Evolutionary conservation across 2,888 invertebrate species (phyloP).

Genomic region (Bibio marci): DNA sequence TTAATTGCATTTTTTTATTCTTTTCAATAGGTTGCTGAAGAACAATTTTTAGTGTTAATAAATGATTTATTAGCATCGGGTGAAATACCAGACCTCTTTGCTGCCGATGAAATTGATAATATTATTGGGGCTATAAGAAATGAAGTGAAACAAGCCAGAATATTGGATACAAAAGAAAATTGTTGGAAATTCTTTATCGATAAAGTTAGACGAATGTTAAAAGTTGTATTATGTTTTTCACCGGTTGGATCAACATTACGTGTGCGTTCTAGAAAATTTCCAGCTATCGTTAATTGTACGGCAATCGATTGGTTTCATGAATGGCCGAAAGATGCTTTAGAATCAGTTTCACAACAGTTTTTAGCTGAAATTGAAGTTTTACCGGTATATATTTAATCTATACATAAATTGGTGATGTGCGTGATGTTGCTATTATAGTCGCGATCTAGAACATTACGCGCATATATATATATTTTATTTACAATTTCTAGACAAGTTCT

Average conservation of each 20-base stretch:
- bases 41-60: conserved; percentile 76
- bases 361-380: conserved; percentile 57
- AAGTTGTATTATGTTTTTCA: conserved; percentile 81
- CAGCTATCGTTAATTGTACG: conserved; percentile 83
- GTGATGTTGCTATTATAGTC: neutral
- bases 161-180: conserved; percentile 75
- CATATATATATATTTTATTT: neutral
- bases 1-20: neutral
- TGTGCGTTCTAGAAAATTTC: conserved; percentile 79
- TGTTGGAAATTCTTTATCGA: conserved; percentile 94
- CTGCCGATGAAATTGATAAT: conserved; percentile 83
- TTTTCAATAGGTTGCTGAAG: conserved; percentile 51
- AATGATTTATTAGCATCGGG: conserved; percentile 90
- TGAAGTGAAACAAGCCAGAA: conserved; percentile 66
- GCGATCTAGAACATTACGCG: neutral
- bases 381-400: conserved; percentile 35
- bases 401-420: conserved; percentile 1
- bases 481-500: neutral
- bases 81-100: conserved; percentile 77
- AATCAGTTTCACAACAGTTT: conserved; percentile 75
- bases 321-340: conserved; percentile 84
- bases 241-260: conserved; percentile 83
- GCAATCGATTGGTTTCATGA: conserved; percentile 95
- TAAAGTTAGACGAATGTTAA: conserved; percentile 57
- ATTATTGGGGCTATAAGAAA: conserved; percentile 58